phyloP scores from a whole-genome alignment of 2,888 invertebrate species.

The Volucella inanis region DNA sequence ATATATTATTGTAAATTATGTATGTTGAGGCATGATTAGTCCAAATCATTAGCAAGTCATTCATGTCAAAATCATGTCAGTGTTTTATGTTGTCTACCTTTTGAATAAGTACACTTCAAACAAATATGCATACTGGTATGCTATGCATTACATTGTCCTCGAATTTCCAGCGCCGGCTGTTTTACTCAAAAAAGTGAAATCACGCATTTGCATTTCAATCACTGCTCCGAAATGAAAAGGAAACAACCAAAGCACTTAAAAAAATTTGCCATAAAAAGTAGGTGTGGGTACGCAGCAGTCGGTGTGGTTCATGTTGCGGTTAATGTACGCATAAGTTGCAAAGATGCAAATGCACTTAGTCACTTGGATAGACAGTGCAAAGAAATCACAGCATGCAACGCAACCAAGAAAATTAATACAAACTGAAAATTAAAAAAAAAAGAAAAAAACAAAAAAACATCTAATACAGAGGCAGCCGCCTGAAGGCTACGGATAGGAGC shows the following conservation, averaged over 20 bases:
- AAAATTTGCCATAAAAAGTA: conserved; percentile 24
- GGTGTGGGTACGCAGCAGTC: conserved; percentile 12
- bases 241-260: conserved; percentile 22
- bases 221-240: neutral
- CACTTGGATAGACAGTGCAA: conserved; percentile 25
- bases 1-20: no score
- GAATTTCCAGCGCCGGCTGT: conserved; percentile 11
- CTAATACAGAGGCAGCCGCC: neutral
- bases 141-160: neutral
- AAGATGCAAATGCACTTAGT: conserved; percentile 37
- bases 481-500: conserved; percentile 3
- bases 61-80: no score
- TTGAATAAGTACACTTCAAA: no score
- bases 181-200: conserved; percentile 57
- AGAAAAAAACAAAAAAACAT: conserved; percentile 20
- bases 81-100: no score
- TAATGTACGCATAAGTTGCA: conserved; percentile 39
- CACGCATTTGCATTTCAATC: conserved; percentile 32
- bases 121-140: neutral
- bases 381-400: conserved; percentile 36
- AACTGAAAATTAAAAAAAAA: conserved; percentile 2
- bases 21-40: no score
- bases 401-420: conserved; percentile 40
- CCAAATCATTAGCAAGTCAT: no score
- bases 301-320: conserved; percentile 37